Conservation (phyloP, 2,113 vertebrate species). For the Barbus barbus region DNA sequence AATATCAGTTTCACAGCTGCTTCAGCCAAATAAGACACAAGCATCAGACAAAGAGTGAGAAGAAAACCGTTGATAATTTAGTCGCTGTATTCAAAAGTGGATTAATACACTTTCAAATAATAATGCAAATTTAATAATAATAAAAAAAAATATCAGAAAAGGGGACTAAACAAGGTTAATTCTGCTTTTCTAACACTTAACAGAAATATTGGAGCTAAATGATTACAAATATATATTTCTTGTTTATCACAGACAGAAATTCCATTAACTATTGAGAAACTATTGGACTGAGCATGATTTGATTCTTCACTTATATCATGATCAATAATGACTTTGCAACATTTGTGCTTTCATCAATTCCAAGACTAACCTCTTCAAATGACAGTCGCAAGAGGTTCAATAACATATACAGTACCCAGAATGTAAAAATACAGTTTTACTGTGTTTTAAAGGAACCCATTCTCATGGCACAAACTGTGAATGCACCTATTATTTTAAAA, state of each 20-base stretch:
- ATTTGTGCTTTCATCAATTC: background rate
- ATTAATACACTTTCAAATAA: background rate
- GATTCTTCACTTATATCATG: background rate
- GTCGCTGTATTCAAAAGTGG: background rate
- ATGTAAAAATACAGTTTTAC: background rate
- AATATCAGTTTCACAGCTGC: constrained; percentile 43
- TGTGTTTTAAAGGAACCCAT: background rate
- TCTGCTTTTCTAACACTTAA: background rate
- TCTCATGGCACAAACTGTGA: background rate
- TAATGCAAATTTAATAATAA: too few species aligned
- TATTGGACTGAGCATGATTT: too few species aligned
- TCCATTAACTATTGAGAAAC: background rate
- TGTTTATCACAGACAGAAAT: background rate
- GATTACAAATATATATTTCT: background rate
- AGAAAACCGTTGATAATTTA: background rate
- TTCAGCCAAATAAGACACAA: constrained; percentile 33
- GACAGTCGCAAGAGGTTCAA: background rate
- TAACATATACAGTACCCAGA: background rate
- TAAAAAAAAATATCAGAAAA: too few species aligned
- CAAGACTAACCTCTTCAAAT: background rate
- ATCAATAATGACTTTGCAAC: background rate
- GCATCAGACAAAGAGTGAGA: background rate
- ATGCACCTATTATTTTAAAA: background rate
- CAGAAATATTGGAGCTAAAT: background rate
- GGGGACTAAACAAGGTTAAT: too few species aligned